Evolutionary conservation across 2,113 vertebrate species (phyloP).

Genomic region (Elachura formosa): DNA sequence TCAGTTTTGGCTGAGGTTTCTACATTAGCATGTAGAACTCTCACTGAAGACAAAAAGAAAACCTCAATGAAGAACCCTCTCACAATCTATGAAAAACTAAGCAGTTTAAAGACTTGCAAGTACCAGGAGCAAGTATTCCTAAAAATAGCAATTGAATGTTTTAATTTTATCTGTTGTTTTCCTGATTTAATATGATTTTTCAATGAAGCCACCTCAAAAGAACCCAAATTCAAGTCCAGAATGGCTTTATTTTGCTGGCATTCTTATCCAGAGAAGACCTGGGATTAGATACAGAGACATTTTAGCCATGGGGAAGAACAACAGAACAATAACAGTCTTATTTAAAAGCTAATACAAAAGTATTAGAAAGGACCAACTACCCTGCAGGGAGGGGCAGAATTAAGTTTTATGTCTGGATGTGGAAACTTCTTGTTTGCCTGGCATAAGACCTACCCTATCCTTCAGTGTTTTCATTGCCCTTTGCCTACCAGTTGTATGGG

Average conservation of each 20-base stretch:
- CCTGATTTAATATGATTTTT: background rate
- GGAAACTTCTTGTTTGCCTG: background rate
- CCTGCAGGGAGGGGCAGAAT: background rate
- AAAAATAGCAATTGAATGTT: background rate
- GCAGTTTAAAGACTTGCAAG: background rate
- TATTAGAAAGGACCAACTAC: background rate
- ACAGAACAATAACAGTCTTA: background rate
- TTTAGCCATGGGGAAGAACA: background rate
- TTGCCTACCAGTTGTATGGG: background rate
- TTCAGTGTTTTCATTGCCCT: background rate
- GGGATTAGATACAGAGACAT: background rate
- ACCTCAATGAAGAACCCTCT: background rate
- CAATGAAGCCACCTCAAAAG: background rate
- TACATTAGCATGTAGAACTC: background rate
- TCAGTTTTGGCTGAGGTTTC: background rate
- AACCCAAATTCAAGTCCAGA: background rate
- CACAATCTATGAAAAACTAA: background rate
- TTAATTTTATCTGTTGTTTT: background rate
- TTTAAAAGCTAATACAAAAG: background rate
- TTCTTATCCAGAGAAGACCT: background rate
- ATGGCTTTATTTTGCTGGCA: background rate
- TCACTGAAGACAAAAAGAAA: background rate
- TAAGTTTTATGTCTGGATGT: background rate
- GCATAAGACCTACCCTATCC: background rate
- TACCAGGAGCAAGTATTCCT: background rate